Evolutionary conservation across 2,113 vertebrate genomes (phyloP).

Genomic region (Barbus barbus): DNA sequence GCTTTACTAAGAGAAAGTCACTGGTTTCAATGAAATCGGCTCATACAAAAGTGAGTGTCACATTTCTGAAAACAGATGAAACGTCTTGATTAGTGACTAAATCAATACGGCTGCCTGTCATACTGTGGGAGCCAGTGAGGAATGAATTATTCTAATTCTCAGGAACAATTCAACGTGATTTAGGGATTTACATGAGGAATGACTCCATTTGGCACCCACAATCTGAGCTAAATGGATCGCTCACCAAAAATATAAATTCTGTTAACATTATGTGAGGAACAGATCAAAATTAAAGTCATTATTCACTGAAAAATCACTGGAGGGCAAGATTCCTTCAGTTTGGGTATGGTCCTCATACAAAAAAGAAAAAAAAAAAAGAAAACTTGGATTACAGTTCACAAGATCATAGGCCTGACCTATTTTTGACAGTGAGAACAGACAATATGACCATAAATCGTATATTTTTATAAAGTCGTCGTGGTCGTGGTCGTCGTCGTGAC

Average conservation of each 20-base stretch:
- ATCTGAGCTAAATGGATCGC: neutral
- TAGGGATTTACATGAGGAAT: slow-evolving; percentile 11
- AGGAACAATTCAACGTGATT: neutral
- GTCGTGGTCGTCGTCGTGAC: too few relatives aligned
- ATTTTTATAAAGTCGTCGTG: too few relatives aligned
- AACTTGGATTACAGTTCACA: neutral
- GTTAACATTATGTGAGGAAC: neutral
- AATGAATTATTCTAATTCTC: neutral
- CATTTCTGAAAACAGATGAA: slow-evolving; percentile 1
- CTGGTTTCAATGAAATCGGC: neutral
- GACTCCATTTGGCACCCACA: neutral
- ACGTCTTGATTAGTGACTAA: slow-evolving; percentile 15
- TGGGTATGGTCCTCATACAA: neutral
- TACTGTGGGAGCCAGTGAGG: neutral
- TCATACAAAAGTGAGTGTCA: neutral
- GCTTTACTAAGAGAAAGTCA: neutral
- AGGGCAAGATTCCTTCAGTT: neutral
- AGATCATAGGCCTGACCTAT: neutral
- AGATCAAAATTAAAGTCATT: neutral
- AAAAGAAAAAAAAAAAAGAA: too few relatives aligned
- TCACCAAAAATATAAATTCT: neutral
- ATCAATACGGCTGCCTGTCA: slow-evolving; percentile 16
- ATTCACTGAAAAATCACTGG: neutral
- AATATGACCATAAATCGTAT: too few relatives aligned
- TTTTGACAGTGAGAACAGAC: too few relatives aligned